phyloP scores from a whole-genome alignment of 2,797 vertebrate genomes.

The Cercopithecus mitis region DNA sequence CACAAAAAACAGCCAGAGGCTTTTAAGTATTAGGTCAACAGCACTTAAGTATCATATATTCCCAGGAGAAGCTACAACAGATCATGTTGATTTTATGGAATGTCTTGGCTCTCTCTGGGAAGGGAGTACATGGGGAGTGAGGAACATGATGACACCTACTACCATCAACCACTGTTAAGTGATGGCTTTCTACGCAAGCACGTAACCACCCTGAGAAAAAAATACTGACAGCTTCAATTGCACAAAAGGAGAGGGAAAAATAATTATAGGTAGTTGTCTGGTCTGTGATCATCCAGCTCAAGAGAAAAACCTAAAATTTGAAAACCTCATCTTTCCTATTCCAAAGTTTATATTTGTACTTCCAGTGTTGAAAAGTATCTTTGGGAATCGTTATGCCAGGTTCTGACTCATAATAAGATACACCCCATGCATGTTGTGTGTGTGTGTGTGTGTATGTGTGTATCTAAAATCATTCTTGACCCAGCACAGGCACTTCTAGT shows the following conservation, averaged over 20 bases:
- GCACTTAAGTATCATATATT: not conserved
- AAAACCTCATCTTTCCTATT: not conserved
- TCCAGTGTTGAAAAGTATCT: not conserved
- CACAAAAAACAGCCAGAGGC: slow-evolving; percentile 10
- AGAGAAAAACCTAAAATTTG: not conserved
- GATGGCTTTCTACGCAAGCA: not conserved
- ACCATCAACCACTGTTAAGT: not conserved
- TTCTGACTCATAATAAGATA: not conserved
- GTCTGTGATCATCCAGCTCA: not conserved
- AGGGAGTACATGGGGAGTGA: not conserved
- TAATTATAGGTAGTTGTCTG: not conserved
- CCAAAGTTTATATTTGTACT: not conserved
- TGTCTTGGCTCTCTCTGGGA: not conserved
- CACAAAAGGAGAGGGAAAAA: not conserved
- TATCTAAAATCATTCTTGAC: not conserved
- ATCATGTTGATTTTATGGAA: not conserved
- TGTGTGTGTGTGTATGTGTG: not conserved
- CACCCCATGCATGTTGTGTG: not conserved
- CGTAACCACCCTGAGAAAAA: not conserved
- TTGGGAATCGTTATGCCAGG: not conserved
- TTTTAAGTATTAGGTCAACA: slow-evolving; percentile 48
- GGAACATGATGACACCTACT: not conserved
- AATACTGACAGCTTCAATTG: not conserved
- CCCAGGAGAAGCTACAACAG: not conserved
- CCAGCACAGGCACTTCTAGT: not conserved